Conservation (phyloP, 2,113 vertebrate species). For the Ammodytes marinus region DNA sequence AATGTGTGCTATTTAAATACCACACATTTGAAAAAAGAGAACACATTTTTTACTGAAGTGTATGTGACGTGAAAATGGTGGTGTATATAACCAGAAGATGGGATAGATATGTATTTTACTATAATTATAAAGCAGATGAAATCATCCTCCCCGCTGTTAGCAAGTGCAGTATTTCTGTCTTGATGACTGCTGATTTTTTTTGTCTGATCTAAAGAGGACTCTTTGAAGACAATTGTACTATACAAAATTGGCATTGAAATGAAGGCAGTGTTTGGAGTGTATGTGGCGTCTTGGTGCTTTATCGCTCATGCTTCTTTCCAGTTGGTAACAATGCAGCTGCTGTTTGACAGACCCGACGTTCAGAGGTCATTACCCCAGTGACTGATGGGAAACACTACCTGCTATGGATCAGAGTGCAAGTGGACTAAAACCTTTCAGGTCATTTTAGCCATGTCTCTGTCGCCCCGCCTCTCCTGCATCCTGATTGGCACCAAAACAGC, state of each 20-base stretch:
- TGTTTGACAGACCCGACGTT: background rate
- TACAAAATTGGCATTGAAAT: background rate
- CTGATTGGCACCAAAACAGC: background rate
- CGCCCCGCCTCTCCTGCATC: background rate
- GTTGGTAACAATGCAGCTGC: background rate
- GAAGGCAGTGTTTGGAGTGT: background rate
- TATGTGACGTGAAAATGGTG: no score
- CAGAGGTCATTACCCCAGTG: slow-evolving; percentile 15
- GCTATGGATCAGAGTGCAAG: background rate
- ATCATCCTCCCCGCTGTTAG: no score
- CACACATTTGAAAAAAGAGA: no score
- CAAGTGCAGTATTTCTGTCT: no score
- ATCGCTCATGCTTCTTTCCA: background rate
- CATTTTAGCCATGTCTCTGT: background rate
- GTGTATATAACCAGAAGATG: no score
- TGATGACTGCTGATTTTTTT: no score
- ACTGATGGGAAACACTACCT: slow-evolving; percentile 14
- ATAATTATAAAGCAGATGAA: no score
- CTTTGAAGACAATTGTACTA: no score
- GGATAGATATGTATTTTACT: no score
- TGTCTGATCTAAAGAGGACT: no score
- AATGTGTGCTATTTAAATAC: no score
- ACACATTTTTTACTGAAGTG: no score
- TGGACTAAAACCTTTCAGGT: background rate
- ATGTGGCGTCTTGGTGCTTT: background rate